Conservation (phyloP, 2,113 vertebrate genomes). For the Tonatia bakeri region DNA sequence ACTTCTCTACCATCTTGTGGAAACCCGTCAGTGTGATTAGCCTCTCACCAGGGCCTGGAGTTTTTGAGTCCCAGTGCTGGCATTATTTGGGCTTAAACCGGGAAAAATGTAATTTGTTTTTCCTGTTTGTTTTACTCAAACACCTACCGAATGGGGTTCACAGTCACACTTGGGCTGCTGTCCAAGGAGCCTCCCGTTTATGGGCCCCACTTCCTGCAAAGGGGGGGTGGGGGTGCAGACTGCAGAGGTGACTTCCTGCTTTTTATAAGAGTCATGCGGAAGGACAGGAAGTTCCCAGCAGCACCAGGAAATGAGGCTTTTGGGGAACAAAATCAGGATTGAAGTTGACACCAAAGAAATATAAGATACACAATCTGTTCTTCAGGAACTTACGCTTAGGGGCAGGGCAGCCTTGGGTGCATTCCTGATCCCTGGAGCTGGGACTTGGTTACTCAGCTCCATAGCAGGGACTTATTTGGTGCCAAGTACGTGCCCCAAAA, state of each 20-base stretch:
- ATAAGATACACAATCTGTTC: not conserved
- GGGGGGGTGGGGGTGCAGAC: not conserved
- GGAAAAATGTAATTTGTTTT: constrained; percentile 57
- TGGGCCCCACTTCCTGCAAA: not conserved
- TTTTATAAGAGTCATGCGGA: not conserved
- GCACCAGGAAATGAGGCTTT: not conserved
- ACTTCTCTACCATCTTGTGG: constrained; percentile 40
- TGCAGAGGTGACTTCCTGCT: not conserved
- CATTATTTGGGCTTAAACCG: constrained; percentile 58
- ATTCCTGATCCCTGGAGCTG: not conserved
- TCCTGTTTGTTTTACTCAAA: constrained; percentile 60
- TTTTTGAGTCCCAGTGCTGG: constrained; percentile 40
- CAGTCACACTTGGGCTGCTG: constrained; percentile 31
- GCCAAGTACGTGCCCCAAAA: not conserved
- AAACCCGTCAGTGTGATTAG: constrained; percentile 55
- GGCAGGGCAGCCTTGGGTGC: too few relatives aligned
- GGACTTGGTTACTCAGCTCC: not conserved
- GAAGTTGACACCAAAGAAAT: not conserved
- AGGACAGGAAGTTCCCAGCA: not conserved
- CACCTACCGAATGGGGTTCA: constrained; percentile 49
- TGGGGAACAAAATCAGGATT: not conserved
- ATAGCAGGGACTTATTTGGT: not conserved
- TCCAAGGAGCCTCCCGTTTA: not conserved
- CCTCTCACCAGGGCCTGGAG: constrained; percentile 34
- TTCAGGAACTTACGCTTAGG: not conserved